Evolutionary conservation across 2,113 vertebrate genomes (phyloP), one percentile per base, ranked within the genome.

Genomic region (Scatophagus argus): DNA sequence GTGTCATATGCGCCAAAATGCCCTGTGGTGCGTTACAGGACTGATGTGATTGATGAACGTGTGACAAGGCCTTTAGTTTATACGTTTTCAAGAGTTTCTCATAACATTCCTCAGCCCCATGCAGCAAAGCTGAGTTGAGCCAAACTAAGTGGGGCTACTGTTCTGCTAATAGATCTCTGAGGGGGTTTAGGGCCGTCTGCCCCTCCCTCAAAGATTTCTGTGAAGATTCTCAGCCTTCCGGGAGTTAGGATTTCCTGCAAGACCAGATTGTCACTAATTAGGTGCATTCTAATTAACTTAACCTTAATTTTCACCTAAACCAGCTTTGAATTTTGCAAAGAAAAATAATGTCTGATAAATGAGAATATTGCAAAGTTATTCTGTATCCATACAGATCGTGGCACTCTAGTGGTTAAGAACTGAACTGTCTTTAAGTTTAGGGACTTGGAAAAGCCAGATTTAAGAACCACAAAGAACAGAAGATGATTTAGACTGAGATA

Each of bases 1-100:
- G 66, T 41, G 34, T 77, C 43, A 12, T 76, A 56, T 79, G 61
- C 68, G 64, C 81, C 73, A 38, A 82, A 79, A 84, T 49, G 74
- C 74, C 72, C 49, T 25, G 7, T 43, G 52, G 39, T 41, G 46
- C 54, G n/a, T 91, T 70, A 75, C 64, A 81, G 59, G 10, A 61
- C 31, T 46, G 38, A 83, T 59, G 69, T 87, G 87, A 89, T 83
- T 81, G 76, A 86, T 88, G 80, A 70, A 74, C 25, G 16, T 66
- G 67, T 62, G 79, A 88, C 88, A 87, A 83, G 79, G 77, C 43
- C 76, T 72, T 56, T 25, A 58, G 78, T 84, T 74, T 81, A 32
- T 16, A 32, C 2, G 36, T 79, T 60, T 85, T 86, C 21, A 82
- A 74, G 54, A 63, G 31, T 69, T 69, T 79, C 79, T 61, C 34